Evolutionary conservation across 2,797 vertebrate species (phyloP).

Genomic region (Gastrophryne carolinensis): DNA sequence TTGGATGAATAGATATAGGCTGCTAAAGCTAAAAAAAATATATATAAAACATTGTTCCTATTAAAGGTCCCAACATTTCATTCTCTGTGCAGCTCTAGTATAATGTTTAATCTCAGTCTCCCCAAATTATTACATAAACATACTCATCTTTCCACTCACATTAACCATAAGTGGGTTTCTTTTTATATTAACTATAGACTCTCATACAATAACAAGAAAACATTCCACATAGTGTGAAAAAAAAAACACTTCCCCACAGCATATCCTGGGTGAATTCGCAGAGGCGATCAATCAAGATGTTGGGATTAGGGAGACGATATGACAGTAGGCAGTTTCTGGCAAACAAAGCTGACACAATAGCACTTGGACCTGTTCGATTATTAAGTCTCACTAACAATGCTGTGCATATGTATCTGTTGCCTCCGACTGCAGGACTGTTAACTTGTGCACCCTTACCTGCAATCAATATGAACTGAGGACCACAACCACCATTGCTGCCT

Average conservation of each 20-base stretch:
- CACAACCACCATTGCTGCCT: not conserved
- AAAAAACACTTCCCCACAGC: not conserved
- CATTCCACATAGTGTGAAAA: not conserved
- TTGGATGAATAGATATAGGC: too few relatives aligned
- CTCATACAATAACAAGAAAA: too few relatives aligned
- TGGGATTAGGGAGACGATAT: conserved; percentile 29
- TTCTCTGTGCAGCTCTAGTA: too few relatives aligned
- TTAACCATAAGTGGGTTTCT: too few relatives aligned
- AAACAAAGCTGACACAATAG: not conserved
- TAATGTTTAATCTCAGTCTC: too few relatives aligned
- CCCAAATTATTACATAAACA: too few relatives aligned
- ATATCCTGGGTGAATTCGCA: too few relatives aligned
- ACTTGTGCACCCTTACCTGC: not conserved
- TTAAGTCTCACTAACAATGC: not conserved
- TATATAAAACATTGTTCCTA: too few relatives aligned
- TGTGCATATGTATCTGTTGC: conserved; percentile 16
- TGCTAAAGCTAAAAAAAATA: too few relatives aligned
- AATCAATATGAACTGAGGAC: not conserved
- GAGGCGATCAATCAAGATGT: not conserved
- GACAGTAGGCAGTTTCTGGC: not conserved
- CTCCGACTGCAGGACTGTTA: not conserved
- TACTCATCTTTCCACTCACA: too few relatives aligned
- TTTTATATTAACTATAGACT: too few relatives aligned
- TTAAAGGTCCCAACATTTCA: too few relatives aligned
- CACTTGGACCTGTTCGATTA: conserved; percentile 5